Conservation (phyloP, 2,113 vertebrate genomes). For the Desmodus rotundus region DNA sequence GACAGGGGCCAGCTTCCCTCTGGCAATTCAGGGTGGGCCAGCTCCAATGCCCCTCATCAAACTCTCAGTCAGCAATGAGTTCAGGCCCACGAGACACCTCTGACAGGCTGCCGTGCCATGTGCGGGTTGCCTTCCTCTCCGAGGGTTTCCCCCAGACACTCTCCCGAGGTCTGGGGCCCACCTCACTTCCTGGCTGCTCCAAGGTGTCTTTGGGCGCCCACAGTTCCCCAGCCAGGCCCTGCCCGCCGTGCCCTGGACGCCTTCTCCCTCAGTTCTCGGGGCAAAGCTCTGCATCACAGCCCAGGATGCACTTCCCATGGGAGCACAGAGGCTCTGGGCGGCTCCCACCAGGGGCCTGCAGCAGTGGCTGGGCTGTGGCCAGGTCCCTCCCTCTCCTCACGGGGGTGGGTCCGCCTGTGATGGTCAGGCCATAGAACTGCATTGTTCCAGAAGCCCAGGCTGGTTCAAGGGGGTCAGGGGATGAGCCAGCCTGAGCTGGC, state of each 20-base stretch:
- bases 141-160: neutral
- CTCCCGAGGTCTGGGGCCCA: neutral
- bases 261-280: too few relatives aligned
- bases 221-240: neutral
- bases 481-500: neutral
- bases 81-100: neutral
- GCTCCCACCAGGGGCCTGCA: too few relatives aligned
- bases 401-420: too few relatives aligned
- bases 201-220: too few relatives aligned
- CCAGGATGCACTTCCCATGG: neutral
- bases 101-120: neutral
- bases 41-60: neutral
- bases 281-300: neutral
- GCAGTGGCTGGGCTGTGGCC: neutral
- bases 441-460: neutral
- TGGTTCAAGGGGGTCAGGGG: neutral
- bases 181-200: too few relatives aligned
- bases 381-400: neutral
- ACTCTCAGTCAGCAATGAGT: neutral
- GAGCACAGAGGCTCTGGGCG: fast-evolving
- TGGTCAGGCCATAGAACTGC: neutral
- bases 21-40: neutral
- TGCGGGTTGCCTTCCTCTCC: neutral
- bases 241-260: neutral
- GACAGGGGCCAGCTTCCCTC: neutral